Evolutionary conservation across 2,113 vertebrate species (phyloP).

Genomic region (Rhabdomys dilectus): DNA sequence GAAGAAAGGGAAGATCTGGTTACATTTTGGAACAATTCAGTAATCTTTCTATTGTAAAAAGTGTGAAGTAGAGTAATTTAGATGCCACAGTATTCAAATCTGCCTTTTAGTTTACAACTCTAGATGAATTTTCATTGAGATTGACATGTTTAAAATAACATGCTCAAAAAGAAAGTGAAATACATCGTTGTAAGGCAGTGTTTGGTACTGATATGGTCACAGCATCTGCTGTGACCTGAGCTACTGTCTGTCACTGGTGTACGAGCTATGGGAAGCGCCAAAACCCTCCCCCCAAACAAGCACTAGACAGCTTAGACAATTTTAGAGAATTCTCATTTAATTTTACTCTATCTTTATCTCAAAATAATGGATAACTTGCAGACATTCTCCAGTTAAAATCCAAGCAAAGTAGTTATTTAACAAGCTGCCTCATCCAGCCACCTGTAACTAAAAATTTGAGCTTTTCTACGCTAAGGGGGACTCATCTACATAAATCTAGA

Average conservation of each 20-base stretch:
- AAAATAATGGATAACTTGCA: slow-evolving; percentile 61
- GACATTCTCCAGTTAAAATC: slow-evolving; percentile 54
- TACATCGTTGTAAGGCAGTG: not conserved
- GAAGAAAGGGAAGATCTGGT: slow-evolving; percentile 29
- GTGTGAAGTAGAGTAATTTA: slow-evolving; percentile 33
- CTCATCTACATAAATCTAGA: slow-evolving; percentile 16
- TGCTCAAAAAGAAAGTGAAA: slow-evolving; percentile 50
- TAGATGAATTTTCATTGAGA: slow-evolving; percentile 46
- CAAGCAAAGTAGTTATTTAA: slow-evolving; percentile 57
- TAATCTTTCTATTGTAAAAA: slow-evolving; percentile 40
- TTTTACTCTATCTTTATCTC: slow-evolving; percentile 58
- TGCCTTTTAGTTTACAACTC: slow-evolving; percentile 37
- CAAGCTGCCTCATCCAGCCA: slow-evolving; percentile 13
- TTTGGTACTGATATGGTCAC: slow-evolving; percentile 27
- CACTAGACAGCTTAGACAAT: slow-evolving; percentile 59
- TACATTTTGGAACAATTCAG: slow-evolving; percentile 12
- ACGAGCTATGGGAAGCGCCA: slow-evolving; percentile 1
- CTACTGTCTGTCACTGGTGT: not conserved
- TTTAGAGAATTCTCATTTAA: slow-evolving; percentile 43
- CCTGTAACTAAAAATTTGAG: slow-evolving; percentile 73
- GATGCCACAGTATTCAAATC: slow-evolving; percentile 41
- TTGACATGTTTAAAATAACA: slow-evolving; percentile 45
- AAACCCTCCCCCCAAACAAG: slow-evolving; percentile 9
- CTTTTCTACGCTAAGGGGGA: slow-evolving; percentile 15
- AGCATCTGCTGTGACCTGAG: not conserved